These are phyloP conservation scores for Notiomystis cincta DNA, from an alignment of 2,113 vertebrate genomes.

Conservation along the genomic window DNA sequence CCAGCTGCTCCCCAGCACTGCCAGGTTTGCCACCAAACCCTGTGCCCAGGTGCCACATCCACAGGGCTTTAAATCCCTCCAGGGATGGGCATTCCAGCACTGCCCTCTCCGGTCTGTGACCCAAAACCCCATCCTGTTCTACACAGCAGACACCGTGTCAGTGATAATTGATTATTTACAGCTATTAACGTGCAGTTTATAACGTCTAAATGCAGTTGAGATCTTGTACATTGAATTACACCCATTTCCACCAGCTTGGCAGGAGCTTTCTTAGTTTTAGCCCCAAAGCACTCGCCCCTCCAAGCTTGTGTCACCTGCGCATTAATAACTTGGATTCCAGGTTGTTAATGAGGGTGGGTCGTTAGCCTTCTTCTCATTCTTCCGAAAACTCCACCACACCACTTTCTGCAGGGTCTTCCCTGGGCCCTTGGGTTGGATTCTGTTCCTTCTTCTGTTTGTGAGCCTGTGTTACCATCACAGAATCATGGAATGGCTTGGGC, in stretches of 20 bases:
- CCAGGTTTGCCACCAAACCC: neutral
- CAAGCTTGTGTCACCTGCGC: neutral
- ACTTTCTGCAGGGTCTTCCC: neutral
- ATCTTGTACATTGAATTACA: neutral
- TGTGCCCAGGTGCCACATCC: neutral
- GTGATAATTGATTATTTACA: neutral
- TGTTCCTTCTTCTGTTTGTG: neutral
- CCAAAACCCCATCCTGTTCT: neutral
- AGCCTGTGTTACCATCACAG: neutral
- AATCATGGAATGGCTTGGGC: neutral
- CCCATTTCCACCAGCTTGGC: neutral
- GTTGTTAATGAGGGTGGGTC: neutral
- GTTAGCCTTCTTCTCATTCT: accelerated
- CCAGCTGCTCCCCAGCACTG: neutral
- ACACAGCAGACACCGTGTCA: accelerated
- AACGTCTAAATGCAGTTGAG: neutral
- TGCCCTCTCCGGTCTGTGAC: neutral
- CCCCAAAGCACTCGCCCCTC: neutral
- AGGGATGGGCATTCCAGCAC: no score
- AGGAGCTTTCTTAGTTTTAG: neutral
- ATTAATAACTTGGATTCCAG: neutral
- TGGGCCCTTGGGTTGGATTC: neutral
- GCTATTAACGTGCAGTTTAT: neutral
- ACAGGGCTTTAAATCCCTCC: neutral
- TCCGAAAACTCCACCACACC: accelerated